phyloP scores from a whole-genome alignment of 2,797 vertebrate genomes.

The Limnodromus scolopaceus region DNA sequence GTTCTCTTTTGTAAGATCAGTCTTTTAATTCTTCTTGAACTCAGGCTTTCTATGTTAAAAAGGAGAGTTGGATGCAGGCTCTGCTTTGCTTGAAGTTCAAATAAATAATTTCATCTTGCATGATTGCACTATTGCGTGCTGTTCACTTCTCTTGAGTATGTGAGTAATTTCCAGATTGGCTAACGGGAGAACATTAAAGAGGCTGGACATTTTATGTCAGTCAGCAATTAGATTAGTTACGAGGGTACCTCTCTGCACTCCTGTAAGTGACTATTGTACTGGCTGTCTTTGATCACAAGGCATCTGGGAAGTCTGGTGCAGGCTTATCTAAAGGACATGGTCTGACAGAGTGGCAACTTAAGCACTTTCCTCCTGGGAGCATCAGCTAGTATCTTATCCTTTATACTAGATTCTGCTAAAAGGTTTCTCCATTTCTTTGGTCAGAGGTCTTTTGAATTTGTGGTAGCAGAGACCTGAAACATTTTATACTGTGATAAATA shows the following conservation, averaged over 20 bases:
- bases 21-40: conserved; percentile 9
- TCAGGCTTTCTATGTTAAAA: neutral
- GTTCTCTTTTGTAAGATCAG: neutral
- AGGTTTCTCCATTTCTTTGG: neutral
- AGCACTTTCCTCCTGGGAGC: neutral
- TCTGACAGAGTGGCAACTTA: neutral
- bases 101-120: neutral
- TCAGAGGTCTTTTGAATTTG: neutral
- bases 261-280: neutral
- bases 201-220: neutral
- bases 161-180: neutral
- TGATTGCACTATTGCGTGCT: neutral
- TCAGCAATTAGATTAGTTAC: conserved; percentile 14
- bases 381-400: neutral
- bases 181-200: neutral
- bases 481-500: neutral
- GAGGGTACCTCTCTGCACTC: neutral
- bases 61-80: neutral
- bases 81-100: neutral
- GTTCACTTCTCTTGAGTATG: neutral
- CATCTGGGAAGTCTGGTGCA: neutral
- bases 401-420: neutral
- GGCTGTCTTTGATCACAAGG: neutral
- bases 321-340: neutral
- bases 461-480: neutral